Evolutionary conservation across 2,797 vertebrate genomes (phyloP), one percentile per base, ranked within the genome.

Genomic region (Chelidonichthys spinosus): DNA sequence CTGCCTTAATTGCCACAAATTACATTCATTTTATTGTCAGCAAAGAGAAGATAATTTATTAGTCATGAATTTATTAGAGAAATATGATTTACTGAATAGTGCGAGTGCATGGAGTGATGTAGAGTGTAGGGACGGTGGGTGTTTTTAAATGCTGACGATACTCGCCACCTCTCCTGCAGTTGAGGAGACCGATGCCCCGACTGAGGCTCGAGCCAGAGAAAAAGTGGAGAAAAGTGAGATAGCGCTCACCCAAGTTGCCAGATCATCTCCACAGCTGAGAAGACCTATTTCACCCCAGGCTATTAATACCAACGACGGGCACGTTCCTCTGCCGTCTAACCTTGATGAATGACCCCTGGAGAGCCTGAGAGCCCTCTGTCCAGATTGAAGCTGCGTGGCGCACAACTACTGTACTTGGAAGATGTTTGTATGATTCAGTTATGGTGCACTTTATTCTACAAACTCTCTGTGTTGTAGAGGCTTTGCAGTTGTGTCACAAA

Each of bases 1-100:
- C 93, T 94, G 93, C 94, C 93, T 95, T 94, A 94, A 93, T 85
- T 61, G 85, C 83, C 86, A 90, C 82, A 88, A 81, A 83, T 85
- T 46, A 86, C 89, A 90, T 92, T 69, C 76, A 85, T 84, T 87
- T 84, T 82, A 76, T 83, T 82, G 89, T 92, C 90, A 86, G 92
- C 90, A 79, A 88, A 92, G 79, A 89, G 78, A 89, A 78, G 75
- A 90, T 87, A 88, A 88, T 92, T 93, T 91, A 93, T 91, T 77
- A 76, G 81, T 74, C 64, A 70, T 79, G 69, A 84, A 82, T 89
- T 84, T 83, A 86, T 86, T 67, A 84, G 78, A 88, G 70, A 83
- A 62, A 70, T 78, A 79, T 82, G 55, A 87, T 83, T 89, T 78
- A 69, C 6, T 40, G 60, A 80, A 47, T 18, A 4, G 35, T 78